Evolutionary conservation across 2,113 vertebrate genomes (phyloP), one percentile per base, ranked within the genome.

Genomic region (Tragulus kanchil): DNA sequence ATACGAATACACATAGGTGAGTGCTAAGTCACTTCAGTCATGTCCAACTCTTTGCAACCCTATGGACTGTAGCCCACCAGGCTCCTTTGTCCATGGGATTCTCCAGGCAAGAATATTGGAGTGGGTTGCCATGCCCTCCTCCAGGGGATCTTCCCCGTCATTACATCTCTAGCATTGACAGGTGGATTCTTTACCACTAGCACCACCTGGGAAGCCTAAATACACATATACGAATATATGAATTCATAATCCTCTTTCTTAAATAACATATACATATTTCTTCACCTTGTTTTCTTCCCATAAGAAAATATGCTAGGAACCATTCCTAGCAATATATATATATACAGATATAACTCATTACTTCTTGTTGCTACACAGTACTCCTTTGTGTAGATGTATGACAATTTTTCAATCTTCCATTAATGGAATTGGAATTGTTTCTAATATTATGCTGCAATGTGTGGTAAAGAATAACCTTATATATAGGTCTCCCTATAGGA

Each of bases 391-490:
- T 77, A 71, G 13, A 79, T 52, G 3, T 61, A 83, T 8, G 21
- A 71, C 45, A 69, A 42, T 4, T 92, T 93, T 90, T 91, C 56
- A 71, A 8, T 85, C 19, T 83, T n/a, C 6, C 54, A 23, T 61
- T 86, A 62, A 84, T 62, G 26, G 25, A 91, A 95, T 77, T 82
- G 52, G 26, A 16, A 6, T 88, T 92, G 69, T 85, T 97, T 85
- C 45, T 23, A 73, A 64, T 92, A 14, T 95, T 93, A 81, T 77
- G 15, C 21, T 85, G 36, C 52, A 69, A 28, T 45, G 5, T 95
- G 31, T 42, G 73, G 1, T 61, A 83, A 62, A 83, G 11, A 95
- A 62, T 79, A 96, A 84, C 19, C 25, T 89, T 95, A 21, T 36
- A 85, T 64, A 65, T 23, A 73, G 56, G 8, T 48, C 77, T 87